Percentiles rank a stretch among this genome's conserved stretches.
Evolutionary conservation across 2,888 invertebrate genomes (phyloP).

Genomic region (Azorinus chamasolen): DNA sequence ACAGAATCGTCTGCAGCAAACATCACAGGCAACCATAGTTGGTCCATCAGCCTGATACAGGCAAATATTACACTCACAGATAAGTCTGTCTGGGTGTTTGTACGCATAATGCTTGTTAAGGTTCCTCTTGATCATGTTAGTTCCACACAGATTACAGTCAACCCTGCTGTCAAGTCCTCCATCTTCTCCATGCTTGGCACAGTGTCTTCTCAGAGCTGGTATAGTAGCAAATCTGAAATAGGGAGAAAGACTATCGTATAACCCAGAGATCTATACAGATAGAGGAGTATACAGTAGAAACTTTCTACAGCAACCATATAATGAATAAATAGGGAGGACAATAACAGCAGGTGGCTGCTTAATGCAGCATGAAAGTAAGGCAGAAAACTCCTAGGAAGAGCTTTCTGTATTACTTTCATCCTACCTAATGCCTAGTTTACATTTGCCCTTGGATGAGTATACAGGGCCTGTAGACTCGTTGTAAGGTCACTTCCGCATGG

Average conservation of each 20-base stretch:
- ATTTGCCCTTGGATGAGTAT: no score
- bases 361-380: no score
- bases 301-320: no score
- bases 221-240: constrained; percentile 22
- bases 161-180: not conserved
- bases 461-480: no score
- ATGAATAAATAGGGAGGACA: no score
- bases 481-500: no score
- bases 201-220: constrained; percentile 9
- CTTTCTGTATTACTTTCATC: no score
- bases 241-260: not conserved
- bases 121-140: constrained; percentile 14
- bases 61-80: constrained; percentile 40
- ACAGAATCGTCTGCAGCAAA: constrained; percentile 27
- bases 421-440: no score
- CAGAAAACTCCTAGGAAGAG: no score
- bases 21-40: not conserved
- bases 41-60: not conserved
- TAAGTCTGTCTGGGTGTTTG: constrained; percentile 25
- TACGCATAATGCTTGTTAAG: constrained; percentile 28
- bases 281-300: not conserved
- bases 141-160: constrained; percentile 19
- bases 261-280: not conserved
- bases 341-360: no score
- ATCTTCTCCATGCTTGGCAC: not conserved